Evolutionary conservation across 2,113 vertebrate species (phyloP).

Genomic region (Melierax canorus): DNA sequence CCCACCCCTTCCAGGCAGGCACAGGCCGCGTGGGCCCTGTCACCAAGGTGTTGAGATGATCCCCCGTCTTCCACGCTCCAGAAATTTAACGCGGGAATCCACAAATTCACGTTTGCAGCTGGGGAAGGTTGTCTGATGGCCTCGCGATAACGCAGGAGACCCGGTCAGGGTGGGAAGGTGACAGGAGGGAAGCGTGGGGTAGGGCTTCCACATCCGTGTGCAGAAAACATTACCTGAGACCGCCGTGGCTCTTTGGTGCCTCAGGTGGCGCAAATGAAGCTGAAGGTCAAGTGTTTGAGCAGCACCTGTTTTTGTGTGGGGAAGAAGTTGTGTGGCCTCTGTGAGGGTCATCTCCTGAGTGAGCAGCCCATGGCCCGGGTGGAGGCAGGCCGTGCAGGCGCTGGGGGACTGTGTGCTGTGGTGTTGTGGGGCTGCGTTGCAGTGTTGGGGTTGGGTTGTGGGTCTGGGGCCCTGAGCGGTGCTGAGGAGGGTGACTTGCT

Average conservation of each 20-base stretch:
- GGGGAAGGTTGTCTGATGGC: not conserved
- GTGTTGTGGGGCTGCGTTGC: not conserved
- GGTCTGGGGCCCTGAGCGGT: accelerated
- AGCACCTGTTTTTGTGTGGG: accelerated
- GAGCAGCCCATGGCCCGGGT: accelerated
- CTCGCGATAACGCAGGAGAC: accelerated
- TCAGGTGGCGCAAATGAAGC: not conserved
- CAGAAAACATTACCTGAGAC: not conserved
- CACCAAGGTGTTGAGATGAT: not conserved
- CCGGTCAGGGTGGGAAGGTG: not conserved
- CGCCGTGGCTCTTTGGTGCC: accelerated
- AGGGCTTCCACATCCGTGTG: not conserved
- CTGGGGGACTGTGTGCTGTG: accelerated
- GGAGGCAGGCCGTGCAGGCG: accelerated
- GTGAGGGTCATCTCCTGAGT: accelerated
- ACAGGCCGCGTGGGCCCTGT: accelerated
- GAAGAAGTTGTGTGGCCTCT: accelerated
- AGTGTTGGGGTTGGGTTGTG: not conserved
- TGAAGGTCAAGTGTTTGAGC: not conserved
- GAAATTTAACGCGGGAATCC: not conserved
- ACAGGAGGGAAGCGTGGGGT: not conserved
- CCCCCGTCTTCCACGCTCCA: accelerated
- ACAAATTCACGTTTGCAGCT: not conserved
- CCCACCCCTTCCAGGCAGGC: accelerated
- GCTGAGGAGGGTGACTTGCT: not conserved